Evolutionary conservation across 1,140 invertebrate genomes (phyloP), one percentile per base, ranked within the genome.

Genomic region (Papilio helenus): DNA sequence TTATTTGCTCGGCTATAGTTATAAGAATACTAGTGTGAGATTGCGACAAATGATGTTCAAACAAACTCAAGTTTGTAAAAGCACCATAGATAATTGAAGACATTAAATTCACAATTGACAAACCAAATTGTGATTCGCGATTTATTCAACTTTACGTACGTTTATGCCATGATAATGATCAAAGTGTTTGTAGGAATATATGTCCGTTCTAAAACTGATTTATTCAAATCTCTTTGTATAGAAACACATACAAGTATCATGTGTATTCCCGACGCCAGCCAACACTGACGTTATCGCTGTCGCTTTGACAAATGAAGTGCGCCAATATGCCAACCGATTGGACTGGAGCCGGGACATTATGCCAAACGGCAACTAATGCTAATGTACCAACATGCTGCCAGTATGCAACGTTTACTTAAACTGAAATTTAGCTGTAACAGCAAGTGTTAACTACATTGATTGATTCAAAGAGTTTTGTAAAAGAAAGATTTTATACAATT

Each of bases 251-350:
- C 14, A 18, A 49, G 46, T 20, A 68, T 3, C 26, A 68, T 68
- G 61, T 26, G 34, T 29, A 68, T 68, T 34, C 14, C 14, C 26
- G 26, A 7, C 12, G 23, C 23, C 12, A 68, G 61, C 61, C 26
- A 68, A 68, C 23, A 29, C 29, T 14, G 61, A 68, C 29, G 61
- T 68, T 68, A 68, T 68, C 61, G 26, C 61, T 23, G 20, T 61
- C 29, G 61, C 61, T 68, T 68, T 68, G 61, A 68, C 61, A 68
- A 68, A 68, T 68, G 61, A 68, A 68, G 26, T 55, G 51, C 51
- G 12, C 26, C 58, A 12, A 23, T 14, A 26, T 16, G 61, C 61
- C 61, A 68, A 26, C 12, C 12, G 26, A 68, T 16, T 29, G 26
- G 61, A 55, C 51, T 55, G 4, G 46, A 18, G 12, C 26, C 23